Base-by-base conservation (phyloP, 2,888 invertebrate species). In the Drosophila eohydei region DNA sequence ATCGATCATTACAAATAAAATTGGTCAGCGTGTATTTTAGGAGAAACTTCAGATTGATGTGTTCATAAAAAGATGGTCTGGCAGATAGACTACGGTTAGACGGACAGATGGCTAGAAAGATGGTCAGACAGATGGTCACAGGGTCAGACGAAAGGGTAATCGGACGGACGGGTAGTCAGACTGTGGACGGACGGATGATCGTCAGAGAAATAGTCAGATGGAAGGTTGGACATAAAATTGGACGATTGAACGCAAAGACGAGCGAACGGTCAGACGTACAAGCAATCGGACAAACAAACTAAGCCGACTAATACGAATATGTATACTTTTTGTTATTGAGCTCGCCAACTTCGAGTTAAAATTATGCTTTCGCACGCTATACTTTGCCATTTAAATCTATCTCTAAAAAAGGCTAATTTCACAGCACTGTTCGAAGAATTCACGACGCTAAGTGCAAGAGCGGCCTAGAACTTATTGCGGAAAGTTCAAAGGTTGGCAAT, bases 401-500 rank as follows among this genome's bases (percentile, higher is more conserved):
- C 50, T 32, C 50, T 6, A 32, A 32, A 50, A 12, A 7, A 8
- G 6, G 50, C 50, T 21, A 50, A 32, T 12, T 34, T 6, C 32
- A 1, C 50, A 32, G 21, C 34, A 12, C 50, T 12, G 21, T 6
- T 36, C 8, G 4, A 7, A 4, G 4, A 5, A 46, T 52, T 51
- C 50, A 28, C 16, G 32, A 28, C 61, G 62, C 76, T 79, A 78
- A 81, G 63, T 87, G 89, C 81, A 86, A 58, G 68, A 50, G 46
- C 30, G 52, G 28, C 34, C 28, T 62, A 88, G 50, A 50, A 81
- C 69, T 81, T 82, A 77, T 77, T 81, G 85, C 70, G 68, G 54
- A 78, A 80, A 85, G 86, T 88, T 89, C 78, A 88, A 88, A 85
- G 90, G 86, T 82, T 89, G 80, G 70, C 81, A 79, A 54, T 52